These are phyloP conservation scores for Hestina assimilis DNA, from an alignment of 1,140 invertebrate genomes.

Conservation along the genomic window DNA sequence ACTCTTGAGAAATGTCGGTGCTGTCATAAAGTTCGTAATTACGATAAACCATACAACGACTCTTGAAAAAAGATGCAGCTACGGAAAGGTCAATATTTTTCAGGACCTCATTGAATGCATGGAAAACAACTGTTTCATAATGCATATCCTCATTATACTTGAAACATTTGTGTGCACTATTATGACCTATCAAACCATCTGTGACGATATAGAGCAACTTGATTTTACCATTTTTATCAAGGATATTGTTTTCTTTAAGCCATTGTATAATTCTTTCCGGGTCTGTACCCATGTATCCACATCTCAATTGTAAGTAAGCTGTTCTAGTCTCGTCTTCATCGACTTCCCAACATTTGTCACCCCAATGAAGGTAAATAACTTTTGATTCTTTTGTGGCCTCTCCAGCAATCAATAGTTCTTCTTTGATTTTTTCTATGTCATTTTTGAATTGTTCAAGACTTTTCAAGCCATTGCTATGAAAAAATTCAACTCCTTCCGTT, in stretches of 20 bases:
- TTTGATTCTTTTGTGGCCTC: constrained; percentile 24
- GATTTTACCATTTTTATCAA: neutral
- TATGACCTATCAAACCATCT: constrained; percentile 26
- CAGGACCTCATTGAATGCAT: constrained; percentile 25
- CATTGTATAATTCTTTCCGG: constrained; percentile 27
- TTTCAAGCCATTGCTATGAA: constrained; percentile 25
- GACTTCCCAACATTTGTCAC: constrained; percentile 19
- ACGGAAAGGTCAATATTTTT: constrained; percentile 31
- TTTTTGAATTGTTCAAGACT: constrained; percentile 29
- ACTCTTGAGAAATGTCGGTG: constrained; percentile 31
- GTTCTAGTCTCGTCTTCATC: constrained; percentile 17
- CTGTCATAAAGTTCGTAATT: constrained; percentile 30
- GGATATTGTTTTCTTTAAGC: constrained; percentile 12
- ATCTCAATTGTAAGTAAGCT: constrained; percentile 11
- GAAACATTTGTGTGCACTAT: constrained; percentile 15
- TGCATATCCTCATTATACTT: constrained; percentile 27
- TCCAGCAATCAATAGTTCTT: constrained; percentile 1
- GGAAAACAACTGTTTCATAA: constrained; percentile 37
- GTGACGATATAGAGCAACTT: constrained; percentile 37
- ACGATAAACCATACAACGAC: constrained; percentile 25
- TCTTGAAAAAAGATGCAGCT: constrained; percentile 40
- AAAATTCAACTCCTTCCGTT: constrained; percentile 15
- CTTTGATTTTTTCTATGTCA: constrained; percentile 17
- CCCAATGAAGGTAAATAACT: constrained; percentile 37
- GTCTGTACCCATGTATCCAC: constrained; percentile 6